These are phyloP conservation scores for Aphis gossypii DNA, from an alignment of 1,140 invertebrate genomes.

Conservation along the genomic window DNA sequence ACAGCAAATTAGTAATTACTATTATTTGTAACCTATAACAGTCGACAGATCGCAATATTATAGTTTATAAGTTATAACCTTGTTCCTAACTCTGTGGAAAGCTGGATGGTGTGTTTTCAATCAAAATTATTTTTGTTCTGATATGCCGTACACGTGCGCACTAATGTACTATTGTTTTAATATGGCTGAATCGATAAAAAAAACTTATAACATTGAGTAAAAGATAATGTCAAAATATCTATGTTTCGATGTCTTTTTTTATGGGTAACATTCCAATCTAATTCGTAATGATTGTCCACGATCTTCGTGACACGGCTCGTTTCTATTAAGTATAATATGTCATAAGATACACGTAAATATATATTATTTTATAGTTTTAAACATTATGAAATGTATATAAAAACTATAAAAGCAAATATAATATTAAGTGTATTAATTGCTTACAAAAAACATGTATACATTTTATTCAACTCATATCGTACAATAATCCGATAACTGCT, in stretches of 20 bases:
- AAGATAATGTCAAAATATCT: constrained; percentile 7
- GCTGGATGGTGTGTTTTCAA: not conserved
- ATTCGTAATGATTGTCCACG: not conserved
- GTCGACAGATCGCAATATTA: not conserved
- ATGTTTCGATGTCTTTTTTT: not conserved
- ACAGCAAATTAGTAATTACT: not conserved
- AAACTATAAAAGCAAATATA: not conserved
- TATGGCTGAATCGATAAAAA: not conserved
- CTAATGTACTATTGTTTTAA: not conserved
- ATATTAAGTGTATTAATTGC: not conserved
- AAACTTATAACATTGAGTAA: not conserved
- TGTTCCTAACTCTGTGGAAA: not conserved
- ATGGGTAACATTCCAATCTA: not conserved
- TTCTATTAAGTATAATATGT: not conserved
- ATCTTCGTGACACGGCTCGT: not conserved
- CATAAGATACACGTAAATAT: not conserved
- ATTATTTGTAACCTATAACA: not conserved
- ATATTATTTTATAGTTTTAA: constrained; percentile 3
- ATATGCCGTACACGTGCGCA: not conserved
- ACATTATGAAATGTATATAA: not conserved
- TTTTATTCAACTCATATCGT: not conserved
- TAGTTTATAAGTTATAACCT: not conserved
- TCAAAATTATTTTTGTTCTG: not conserved
- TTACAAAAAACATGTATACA: not conserved
- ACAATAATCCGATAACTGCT: not conserved